Conservation (phyloP, 1,140 invertebrate genomes). For the Tribolium castaneum region DNA sequence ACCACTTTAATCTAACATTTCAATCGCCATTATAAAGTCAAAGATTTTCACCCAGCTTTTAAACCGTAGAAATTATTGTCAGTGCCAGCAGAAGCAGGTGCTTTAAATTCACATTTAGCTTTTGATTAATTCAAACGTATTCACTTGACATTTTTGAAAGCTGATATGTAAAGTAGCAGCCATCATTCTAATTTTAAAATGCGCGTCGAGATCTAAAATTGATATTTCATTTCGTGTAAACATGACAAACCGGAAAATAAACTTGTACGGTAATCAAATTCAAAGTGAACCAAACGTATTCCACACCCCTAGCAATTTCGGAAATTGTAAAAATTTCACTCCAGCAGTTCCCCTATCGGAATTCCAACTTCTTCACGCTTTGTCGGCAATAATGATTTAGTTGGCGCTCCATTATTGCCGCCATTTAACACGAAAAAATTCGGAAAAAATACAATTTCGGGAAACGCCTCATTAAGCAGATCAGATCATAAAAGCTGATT, state of each 20-base stretch:
- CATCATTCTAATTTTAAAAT: conserved; percentile 29
- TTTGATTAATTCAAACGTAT: conserved; percentile 28
- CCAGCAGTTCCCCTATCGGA: neutral
- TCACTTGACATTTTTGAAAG: conserved; percentile 22
- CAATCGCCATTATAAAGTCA: neutral
- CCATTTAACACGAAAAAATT: neutral
- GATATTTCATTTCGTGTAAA: conserved; percentile 13
- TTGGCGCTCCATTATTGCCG: neutral
- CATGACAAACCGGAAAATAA: neutral
- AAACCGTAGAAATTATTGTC: neutral
- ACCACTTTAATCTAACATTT: neutral
- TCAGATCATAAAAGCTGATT: neutral
- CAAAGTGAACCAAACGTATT: neutral
- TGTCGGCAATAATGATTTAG: neutral
- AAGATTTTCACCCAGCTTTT: conserved; percentile 3
- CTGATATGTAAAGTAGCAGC: conserved; percentile 24
- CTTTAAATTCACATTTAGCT: neutral
- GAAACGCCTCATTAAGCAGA: conserved; percentile 1
- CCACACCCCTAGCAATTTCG: neutral
- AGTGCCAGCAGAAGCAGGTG: neutral
- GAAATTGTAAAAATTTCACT: neutral
- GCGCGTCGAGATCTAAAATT: neutral
- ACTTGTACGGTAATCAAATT: neutral
- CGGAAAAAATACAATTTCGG: neutral
- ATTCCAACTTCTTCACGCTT: conserved; percentile 3